Base-by-base conservation (phyloP, 2,888 invertebrate species). In the Lordiphosa fenestrarum region DNA sequence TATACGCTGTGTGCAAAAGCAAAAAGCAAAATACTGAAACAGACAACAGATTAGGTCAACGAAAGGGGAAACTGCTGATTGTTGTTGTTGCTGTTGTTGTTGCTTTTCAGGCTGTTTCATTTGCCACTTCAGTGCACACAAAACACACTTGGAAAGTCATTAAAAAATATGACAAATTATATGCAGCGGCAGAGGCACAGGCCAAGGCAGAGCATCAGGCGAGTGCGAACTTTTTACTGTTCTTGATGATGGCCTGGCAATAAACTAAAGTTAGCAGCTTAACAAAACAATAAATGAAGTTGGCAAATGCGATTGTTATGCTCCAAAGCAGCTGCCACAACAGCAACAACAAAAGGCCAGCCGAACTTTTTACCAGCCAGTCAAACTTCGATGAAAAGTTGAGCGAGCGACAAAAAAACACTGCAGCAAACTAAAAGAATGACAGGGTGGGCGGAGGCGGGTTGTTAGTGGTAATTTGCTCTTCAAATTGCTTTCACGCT, bases 211-310 rank as follows among this genome's bases (percentile, higher is more conserved):
- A 15, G 15, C 15, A 15, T 15, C 15, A 15, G 15, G 15, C 15
- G 15, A 15, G 15, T 15, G 15, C 33, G 13, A 47, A 66, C 61
- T 81, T 73, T 66, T 61, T 51, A 50, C 50, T 53, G 49, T 53
- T 54, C 59, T 41, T 59, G 71, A 55, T 71, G 74, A 73, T 69
- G 74, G 64, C 57, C 61, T 64, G 73, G 69, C 81, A 76, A 76
- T 83, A 80, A 83, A 80, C 76, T 72, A 76, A 83, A 80, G 80
- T 80, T 80, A 80, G 81, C 81, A 80, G 81, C 84, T 80, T 80
- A 80, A 80, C 80, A 83, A 83, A 80, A 80, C 84, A 80, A 80
- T 80, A 83, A 83, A 80, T 83, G 83, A 83, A 80, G 81, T 78
- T 80, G 73, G 76, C 65, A 80, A 82, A 78, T 75, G 83, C 83